A percentile compares a stretch with the other conserved stretches of the same genome.
Conservation (phyloP, 2,888 invertebrate genomes). For the Nomada flava region DNA sequence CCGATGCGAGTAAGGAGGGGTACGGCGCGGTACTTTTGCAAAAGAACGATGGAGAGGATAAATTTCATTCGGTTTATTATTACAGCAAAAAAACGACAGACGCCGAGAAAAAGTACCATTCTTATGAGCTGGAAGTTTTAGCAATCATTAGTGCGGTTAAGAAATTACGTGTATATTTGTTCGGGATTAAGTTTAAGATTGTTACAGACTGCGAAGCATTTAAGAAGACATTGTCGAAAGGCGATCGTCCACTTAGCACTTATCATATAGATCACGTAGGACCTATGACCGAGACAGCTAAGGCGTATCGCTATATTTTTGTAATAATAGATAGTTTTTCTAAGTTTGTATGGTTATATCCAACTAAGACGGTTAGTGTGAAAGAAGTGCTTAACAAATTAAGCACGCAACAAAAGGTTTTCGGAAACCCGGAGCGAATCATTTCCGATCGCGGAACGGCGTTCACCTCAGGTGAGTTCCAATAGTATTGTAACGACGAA, state of each 20-base stretch:
- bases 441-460: background rate
- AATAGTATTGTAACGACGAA: background rate
- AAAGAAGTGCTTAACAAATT: background rate
- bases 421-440: background rate
- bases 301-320: background rate
- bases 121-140: constrained; percentile 15
- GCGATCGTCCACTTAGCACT: background rate
- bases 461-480: background rate
- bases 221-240: background rate
- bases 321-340: constrained; percentile 6
- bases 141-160: background rate
- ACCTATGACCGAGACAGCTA: background rate
- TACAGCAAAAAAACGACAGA: too few relatives aligned
- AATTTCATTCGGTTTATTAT: too few relatives aligned
- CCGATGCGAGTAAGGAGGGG: too few relatives aligned
- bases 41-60: too few relatives aligned
- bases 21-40: too few relatives aligned
- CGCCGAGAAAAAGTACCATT: background rate
- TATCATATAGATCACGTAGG: constrained; percentile 3
- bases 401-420: background rate
- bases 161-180: background rate
- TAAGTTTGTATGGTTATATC: background rate
- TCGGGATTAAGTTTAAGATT: background rate
- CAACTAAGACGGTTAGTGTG: background rate
- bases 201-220: constrained; percentile 8